Base-by-base conservation (phyloP, 2,888 invertebrate species). In the Thumatha senex region DNA sequence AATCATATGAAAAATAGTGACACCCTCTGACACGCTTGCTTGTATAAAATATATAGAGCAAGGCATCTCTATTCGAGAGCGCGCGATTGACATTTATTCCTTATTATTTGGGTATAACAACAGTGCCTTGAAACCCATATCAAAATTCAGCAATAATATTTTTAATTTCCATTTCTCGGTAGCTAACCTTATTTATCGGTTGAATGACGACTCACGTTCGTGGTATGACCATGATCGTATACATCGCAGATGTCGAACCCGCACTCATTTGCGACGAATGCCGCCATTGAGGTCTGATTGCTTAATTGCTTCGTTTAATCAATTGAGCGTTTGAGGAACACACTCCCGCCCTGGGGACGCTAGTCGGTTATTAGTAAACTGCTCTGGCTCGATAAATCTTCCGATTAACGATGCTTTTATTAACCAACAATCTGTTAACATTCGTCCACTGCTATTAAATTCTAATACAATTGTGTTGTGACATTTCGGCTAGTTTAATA, bases 251-350 rank as follows among this genome's bases (percentile, higher is more conserved):
- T 80, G 81, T 77, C 76, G 76, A 81, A 80, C 81, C 83, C 77
- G 80, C 82, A 82, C 82, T 88, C 88, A 86, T 88, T 87, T 86
- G 89, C 87, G 88, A 88, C 86, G 83, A 82, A 82, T 78, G 78
- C 80, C 76, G 77, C 80, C 83, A 81, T 85, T 85, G 84, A 82
- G 72, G 84, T 76, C 84, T 89, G 89, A 91, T 91, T 91, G 86
- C 76, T 89, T 91, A 91, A 91, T 91, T 90, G 90, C 84, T 89
- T 86, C 87, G 89, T 91, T 91, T 90, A 89, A 91, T 89, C 90
- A 91, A 91, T 90, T 90, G 89, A 83, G 83, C 87, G 86, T 79
- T 80, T 81, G 82, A 86, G 88, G 82, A 82, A 83, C 81, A 78
- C 77, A 73, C 72, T 80, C 74, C 76, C 70, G 74, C 71, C 75